Evolutionary conservation across 2,888 invertebrate genomes (phyloP), one percentile per base, ranked within the genome.

Genomic region (Agriopis marginaria): DNA sequence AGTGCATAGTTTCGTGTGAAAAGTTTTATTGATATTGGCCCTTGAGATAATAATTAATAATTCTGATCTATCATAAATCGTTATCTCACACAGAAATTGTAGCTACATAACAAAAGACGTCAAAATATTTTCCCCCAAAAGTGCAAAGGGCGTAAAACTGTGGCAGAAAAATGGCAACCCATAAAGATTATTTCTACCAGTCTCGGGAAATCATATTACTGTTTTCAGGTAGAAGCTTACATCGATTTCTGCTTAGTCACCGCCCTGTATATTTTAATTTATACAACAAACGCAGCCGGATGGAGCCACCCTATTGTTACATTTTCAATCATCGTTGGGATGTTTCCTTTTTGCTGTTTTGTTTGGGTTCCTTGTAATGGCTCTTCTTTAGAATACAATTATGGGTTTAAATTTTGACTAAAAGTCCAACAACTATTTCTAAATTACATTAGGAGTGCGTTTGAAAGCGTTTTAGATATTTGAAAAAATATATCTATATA

Each of bases 201-300:
- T 66, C 70, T 70, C 62, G 73, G 51, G 68, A 78, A 81, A 82
- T 81, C 79, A 77, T 79, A 79, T 81, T 79, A 80, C 77, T 75
- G 77, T 79, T 77, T 71, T 71, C 75, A 71, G 75, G 66, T 62
- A 58, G 62, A 75, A 71, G 82, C 81, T 86, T 85, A 84, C 77
- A 86, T 86, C 79, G 86, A 86, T 86, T 86, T 82, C 74, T 71
- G 77, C 79, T 80, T 79, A 77, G 58, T 62, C 72, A 64, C 59
- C 63, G 67, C 70, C 64, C 70, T 72, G 71, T 75, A 66, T 74
- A 75, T 78, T 77, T 73, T 77, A 77, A 79, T 77, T 79, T 77
- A 72, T 75, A 70, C 53, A 81, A 80, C 60, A 63, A 77, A 75
- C 73, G 70, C 66, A 59, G 54, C 42, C 49, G 56, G 66, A 45